Percentiles rank a stretch among this genome's conserved stretches.
These are phyloP conservation scores for Gila robusta DNA, from an alignment of 2,797 vertebrate genomes.

Conservation along the genomic window DNA sequence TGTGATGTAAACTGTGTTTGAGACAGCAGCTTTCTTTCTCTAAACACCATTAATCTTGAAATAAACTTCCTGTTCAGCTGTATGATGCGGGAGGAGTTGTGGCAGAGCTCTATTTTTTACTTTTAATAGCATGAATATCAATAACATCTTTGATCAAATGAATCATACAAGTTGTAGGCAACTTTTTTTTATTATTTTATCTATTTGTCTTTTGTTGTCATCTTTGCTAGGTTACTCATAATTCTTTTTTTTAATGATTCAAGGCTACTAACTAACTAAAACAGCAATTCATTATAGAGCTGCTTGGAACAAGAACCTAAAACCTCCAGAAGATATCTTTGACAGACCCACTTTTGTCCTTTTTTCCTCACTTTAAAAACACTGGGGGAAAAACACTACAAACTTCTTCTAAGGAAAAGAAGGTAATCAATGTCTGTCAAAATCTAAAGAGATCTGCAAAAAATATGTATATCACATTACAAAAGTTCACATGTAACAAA, in stretches of 20 bases:
- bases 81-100: background rate
- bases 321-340: background rate
- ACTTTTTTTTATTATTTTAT: background rate
- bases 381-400: background rate
- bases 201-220: background rate
- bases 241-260: too few relatives aligned
- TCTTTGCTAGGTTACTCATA: background rate
- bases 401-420: background rate
- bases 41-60: slow-evolving; percentile 16
- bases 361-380: background rate
- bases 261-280: background rate
- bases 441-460: background rate
- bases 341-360: background rate
- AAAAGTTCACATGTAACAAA: background rate
- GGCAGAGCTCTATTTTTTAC: background rate
- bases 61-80: slow-evolving; percentile 5
- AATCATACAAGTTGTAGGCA: background rate
- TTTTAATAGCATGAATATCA: background rate
- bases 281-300: background rate
- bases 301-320: background rate
- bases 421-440: background rate
- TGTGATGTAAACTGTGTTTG: background rate
- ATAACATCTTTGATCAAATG: background rate
- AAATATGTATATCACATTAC: background rate
- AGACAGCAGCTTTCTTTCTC: slow-evolving; percentile 12